Evolutionary conservation across 2,113 vertebrate genomes (phyloP).

Genomic region (Hippocampus comes): DNA sequence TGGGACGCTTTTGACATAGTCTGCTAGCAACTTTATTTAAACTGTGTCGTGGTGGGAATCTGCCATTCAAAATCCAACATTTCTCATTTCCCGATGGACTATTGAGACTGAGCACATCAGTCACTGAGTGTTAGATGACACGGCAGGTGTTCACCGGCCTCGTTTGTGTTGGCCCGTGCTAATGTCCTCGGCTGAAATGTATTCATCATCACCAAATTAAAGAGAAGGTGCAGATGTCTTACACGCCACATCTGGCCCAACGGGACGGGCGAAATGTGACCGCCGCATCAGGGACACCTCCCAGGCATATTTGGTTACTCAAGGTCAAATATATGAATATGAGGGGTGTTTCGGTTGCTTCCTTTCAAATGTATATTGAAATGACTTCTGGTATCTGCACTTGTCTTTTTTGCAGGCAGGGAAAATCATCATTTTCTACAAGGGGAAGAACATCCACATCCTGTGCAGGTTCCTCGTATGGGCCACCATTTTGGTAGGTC

Average conservation of each 20-base stretch:
- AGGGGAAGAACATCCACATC: slow-evolving; percentile 61
- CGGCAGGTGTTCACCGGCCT: slow-evolving; percentile 71
- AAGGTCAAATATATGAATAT: slow-evolving; percentile 28
- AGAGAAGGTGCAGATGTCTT: slow-evolving; percentile 62
- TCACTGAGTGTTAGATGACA: slow-evolving; percentile 67
- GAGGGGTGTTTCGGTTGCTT: slow-evolving; percentile 28
- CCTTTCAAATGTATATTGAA: slow-evolving; percentile 36
- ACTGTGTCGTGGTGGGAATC: slow-evolving; percentile 64
- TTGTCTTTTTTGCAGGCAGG: slow-evolving; percentile 64
- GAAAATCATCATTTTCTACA: slow-evolving; percentile 76
- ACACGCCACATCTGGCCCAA: slow-evolving; percentile 58
- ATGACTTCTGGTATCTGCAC: slow-evolving; percentile 9
- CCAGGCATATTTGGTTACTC: slow-evolving; percentile 66
- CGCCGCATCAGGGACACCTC: slow-evolving; percentile 64
- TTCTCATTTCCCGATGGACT: slow-evolving; percentile 65
- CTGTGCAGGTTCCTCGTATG: slow-evolving; percentile 77
- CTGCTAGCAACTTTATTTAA: slow-evolving; percentile 27
- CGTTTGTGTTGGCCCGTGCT: slow-evolving; percentile 54
- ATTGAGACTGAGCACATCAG: slow-evolving; percentile 65
- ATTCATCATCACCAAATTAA: slow-evolving; percentile 81
- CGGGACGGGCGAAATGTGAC: slow-evolving; percentile 59
- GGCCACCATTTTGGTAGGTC: slow-evolving; percentile 79
- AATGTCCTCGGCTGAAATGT: slow-evolving; percentile 71
- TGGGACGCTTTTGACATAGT: slow-evolving; percentile 34
- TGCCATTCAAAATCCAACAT: slow-evolving; percentile 61